Evolutionary conservation across 2,888 invertebrate species (phyloP).

Genomic region (Cheilosia pagana): DNA sequence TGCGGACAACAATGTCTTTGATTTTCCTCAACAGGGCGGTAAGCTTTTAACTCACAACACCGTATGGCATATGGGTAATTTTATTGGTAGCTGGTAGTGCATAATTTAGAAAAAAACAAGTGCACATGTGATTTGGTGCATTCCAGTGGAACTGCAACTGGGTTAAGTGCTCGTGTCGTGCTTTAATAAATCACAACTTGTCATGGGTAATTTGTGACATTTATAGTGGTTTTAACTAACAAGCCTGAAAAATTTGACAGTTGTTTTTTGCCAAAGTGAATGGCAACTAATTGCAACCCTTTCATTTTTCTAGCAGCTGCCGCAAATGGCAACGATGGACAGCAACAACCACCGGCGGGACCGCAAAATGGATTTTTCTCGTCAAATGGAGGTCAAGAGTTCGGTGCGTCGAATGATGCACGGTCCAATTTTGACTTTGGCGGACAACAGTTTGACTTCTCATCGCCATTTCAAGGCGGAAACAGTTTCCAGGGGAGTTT

Average conservation of each 20-base stretch:
- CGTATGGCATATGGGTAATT: neutral
- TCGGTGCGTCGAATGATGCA: conserved; percentile 10
- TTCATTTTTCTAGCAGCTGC: conserved; percentile 26
- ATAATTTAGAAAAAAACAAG: too few relatives aligned
- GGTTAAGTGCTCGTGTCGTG: neutral
- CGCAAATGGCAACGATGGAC: conserved; percentile 16
- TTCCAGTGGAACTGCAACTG: neutral
- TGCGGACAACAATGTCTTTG: conserved; percentile 63
- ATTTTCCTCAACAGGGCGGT: conserved; percentile 55
- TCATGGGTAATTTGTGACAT: neutral
- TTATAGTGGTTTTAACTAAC: neutral
- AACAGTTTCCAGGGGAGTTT: conserved; percentile 47
- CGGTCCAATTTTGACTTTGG: conserved; percentile 32
- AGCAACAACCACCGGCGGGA: conserved; percentile 23
- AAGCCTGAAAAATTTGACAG: too few relatives aligned
- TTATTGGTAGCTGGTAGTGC: too few relatives aligned
- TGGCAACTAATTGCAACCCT: neutral
- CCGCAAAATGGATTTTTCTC: conserved; percentile 51
- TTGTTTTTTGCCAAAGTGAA: too few relatives aligned
- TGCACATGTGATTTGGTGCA: too few relatives aligned
- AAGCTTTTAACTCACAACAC: conserved; percentile 17
- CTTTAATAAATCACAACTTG: neutral
- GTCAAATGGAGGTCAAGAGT: conserved; percentile 26
- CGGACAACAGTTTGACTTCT: conserved; percentile 40
- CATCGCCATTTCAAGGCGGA: conserved; percentile 43